A percentile compares a stretch with the other conserved stretches of the same genome.
Evolutionary conservation across 2,888 invertebrate species (phyloP).

Genomic region (Ecdyonurus torrentis): DNA sequence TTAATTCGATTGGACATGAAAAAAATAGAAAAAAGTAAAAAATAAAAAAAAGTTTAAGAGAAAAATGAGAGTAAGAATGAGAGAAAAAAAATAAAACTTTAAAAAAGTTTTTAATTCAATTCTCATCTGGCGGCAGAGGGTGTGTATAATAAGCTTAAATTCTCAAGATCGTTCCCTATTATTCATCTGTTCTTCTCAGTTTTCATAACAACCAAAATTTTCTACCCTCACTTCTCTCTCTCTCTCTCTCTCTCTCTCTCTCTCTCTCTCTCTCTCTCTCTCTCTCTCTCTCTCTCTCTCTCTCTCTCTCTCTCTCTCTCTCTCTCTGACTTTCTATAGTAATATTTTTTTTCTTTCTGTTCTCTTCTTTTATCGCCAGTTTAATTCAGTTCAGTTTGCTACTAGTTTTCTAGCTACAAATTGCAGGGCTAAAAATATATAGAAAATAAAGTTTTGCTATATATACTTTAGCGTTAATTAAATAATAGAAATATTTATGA

Average conservation of each 20-base stretch:
- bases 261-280: no score
- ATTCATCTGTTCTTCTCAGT: neutral
- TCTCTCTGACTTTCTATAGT: no score
- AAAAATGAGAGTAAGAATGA: no score
- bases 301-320: neutral
- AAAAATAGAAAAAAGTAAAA: neutral
- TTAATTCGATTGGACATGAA: neutral
- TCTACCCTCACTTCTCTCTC: neutral
- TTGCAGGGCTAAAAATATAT: no score
- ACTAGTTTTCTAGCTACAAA: no score
- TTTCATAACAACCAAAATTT: neutral
- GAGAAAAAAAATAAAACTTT: neutral
- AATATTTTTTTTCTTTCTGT: neutral
- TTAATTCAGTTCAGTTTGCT: neutral
- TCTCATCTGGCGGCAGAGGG: neutral
- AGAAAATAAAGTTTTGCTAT: neutral
- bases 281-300: neutral
- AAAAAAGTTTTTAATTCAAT: conserved; percentile 1
- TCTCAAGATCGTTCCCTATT: conserved; percentile 1
- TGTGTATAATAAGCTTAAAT: conserved; percentile 2
- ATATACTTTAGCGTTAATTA: neutral
- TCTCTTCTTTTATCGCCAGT: neutral
- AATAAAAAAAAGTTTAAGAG: neutral
- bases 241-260: no score
- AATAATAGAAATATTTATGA: neutral